These are phyloP conservation scores for Nerophis lumbriciformis DNA, from an alignment of 2,113 vertebrate species.

Conservation along the genomic window DNA sequence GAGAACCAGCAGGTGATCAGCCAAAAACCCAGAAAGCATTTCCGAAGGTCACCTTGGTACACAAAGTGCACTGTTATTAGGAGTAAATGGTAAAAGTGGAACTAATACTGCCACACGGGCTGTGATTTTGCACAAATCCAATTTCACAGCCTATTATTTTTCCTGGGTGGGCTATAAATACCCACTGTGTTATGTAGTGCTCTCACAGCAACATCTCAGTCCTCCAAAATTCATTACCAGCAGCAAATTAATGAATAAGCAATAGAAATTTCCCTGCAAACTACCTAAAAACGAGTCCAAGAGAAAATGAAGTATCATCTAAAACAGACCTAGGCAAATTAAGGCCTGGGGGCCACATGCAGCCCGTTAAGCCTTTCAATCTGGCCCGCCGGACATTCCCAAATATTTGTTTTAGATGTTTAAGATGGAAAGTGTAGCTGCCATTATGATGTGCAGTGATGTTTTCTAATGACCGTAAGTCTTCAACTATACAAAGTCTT, in stretches of 20 bases:
- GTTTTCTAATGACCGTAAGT: too few species aligned
- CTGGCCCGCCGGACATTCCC: too few species aligned
- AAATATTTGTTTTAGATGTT: too few species aligned
- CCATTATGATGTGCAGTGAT: too few species aligned
- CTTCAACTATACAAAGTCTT: too few species aligned
- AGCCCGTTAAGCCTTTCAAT: too few species aligned
- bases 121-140: conserved; percentile 43
- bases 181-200: not conserved
- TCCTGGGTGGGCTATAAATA: conserved; percentile 31
- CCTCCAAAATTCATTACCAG: not conserved
- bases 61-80: not conserved
- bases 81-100: conserved; percentile 35
- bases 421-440: too few species aligned
- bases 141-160: conserved; percentile 42
- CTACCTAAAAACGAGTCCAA: too few species aligned
- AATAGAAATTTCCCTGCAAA: conserved; percentile 4
- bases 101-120: conserved; percentile 40
- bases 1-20: conserved; percentile 54
- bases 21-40: conserved; percentile 18
- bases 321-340: not conserved
- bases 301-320: too few species aligned
- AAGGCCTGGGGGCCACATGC: too few species aligned
- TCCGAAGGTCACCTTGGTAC: conserved; percentile 1
- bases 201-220: not conserved
- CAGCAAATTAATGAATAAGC: conserved; percentile 4